Evolutionary conservation across 2,888 invertebrate genomes (phyloP).

Genomic region (Temnothorax ravouxi): DNA sequence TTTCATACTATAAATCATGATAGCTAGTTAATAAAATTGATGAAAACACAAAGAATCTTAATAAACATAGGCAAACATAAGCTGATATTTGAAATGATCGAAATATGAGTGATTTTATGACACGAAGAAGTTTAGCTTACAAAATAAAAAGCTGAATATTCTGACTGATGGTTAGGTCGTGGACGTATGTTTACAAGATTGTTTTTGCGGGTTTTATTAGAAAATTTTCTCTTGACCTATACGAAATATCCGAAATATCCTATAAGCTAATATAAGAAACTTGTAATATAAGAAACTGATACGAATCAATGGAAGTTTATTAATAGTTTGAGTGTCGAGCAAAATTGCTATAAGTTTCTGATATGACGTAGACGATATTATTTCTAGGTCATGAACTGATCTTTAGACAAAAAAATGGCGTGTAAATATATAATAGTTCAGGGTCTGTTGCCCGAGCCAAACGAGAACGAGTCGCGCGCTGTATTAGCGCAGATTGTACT

Average conservation of each 20-base stretch:
- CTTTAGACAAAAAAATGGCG: conserved; percentile 26
- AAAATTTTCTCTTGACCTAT: background rate
- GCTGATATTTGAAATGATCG: background rate
- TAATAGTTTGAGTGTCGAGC: conserved; percentile 2
- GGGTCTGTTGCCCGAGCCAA: background rate
- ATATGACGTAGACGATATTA: conserved; percentile 15
- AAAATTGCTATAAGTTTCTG: conserved; percentile 6
- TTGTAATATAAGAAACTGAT: background rate
- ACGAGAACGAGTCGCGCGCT: background rate
- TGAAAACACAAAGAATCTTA: background rate
- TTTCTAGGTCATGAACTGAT: conserved; percentile 7
- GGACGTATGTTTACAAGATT: background rate
- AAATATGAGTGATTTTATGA: background rate
- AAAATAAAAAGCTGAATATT: background rate
- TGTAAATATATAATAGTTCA: conserved; percentile 36
- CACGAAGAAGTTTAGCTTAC: background rate
- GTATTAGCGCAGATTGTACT: conserved; percentile 15
- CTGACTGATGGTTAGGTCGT: background rate
- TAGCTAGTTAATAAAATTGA: background rate
- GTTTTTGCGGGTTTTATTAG: background rate
- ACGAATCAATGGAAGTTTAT: conserved; percentile 2
- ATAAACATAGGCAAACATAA: background rate
- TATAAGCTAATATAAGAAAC: background rate
- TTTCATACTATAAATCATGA: background rate
- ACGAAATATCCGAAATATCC: background rate